Evolutionary conservation across 2,113 vertebrate species (phyloP).

Genomic region (Psilopogon haemacephalus): DNA sequence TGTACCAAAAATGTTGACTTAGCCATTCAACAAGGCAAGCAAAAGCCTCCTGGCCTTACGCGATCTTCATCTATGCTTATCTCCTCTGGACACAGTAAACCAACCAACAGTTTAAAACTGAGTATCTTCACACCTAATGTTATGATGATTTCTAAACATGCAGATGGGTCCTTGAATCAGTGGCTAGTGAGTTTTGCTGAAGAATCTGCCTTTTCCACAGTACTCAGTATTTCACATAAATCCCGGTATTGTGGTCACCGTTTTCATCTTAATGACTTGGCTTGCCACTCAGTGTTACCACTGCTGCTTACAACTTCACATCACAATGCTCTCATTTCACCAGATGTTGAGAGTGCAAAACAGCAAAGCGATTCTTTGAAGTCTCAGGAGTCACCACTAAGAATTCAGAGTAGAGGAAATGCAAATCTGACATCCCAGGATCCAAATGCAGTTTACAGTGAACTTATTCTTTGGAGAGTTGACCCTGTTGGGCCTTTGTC

Average conservation of each 20-base stretch:
- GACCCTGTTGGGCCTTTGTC: slow-evolving; percentile 97
- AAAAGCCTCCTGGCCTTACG: slow-evolving; percentile 82
- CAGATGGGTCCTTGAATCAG: slow-evolving; percentile 95
- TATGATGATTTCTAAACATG: slow-evolving; percentile 98
- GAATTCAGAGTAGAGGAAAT: slow-evolving; percentile 67
- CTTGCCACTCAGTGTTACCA: slow-evolving; percentile 95
- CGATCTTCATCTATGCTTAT: slow-evolving; percentile 89
- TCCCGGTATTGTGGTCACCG: slow-evolving; percentile 97
- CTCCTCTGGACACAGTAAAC: slow-evolving; percentile 81
- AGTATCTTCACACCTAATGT: slow-evolving; percentile 97
- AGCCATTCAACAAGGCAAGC: slow-evolving; percentile 93
- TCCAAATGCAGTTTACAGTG: slow-evolving; percentile 91
- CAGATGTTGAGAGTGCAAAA: slow-evolving; percentile 71
- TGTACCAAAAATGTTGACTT: slow-evolving; percentile 97
- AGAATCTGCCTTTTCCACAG: slow-evolving; percentile 95
- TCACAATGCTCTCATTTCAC: slow-evolving; percentile 89
- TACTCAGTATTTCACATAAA: slow-evolving; percentile 96
- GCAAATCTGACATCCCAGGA: slow-evolving; percentile 80
- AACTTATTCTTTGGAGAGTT: slow-evolving; percentile 97
- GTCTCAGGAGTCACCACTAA: slow-evolving; percentile 50
- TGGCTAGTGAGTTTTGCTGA: slow-evolving; percentile 97
- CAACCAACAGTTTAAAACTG: slow-evolving; percentile 85
- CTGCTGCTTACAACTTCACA: slow-evolving; percentile 96
- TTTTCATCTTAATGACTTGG: slow-evolving; percentile 97
- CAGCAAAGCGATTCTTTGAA: slow-evolving; percentile 28